A percentile compares a stretch with the other conserved stretches of the same genome.
phyloP scores from a whole-genome alignment of 1,140 invertebrate species.

The Cardiocondyla obscurior region DNA sequence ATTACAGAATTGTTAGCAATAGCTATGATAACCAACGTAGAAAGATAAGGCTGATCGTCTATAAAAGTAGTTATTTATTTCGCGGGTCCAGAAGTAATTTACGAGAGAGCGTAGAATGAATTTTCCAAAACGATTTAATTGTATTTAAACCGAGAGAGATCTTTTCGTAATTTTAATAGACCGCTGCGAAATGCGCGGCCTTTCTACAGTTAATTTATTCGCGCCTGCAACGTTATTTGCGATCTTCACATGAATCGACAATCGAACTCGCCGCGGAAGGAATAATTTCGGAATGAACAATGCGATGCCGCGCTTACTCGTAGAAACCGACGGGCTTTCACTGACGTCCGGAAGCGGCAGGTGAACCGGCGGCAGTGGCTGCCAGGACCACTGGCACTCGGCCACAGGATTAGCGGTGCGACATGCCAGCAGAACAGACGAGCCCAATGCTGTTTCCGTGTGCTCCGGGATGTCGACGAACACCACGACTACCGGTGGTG shows the following conservation, averaged over 20 bases:
- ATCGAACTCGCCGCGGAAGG: slow-evolving; percentile 2
- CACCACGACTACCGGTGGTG: slow-evolving; percentile 62
- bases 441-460: slow-evolving; percentile 76
- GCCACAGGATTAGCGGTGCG: slow-evolving; percentile 77
- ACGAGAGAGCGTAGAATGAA: not conserved
- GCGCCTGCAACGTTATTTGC: not conserved
- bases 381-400: slow-evolving; percentile 83
- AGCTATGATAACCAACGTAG: not conserved
- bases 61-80: not conserved
- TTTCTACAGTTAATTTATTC: not conserved
- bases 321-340: slow-evolving; percentile 60
- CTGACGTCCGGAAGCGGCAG: slow-evolving; percentile 80
- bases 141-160: not conserved
- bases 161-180: not conserved
- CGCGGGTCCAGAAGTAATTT: not conserved
- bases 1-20: slow-evolving; percentile 29
- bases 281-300: slow-evolving; percentile 50
- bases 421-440: slow-evolving; percentile 79
- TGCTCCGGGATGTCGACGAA: slow-evolving; percentile 78
- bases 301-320: slow-evolving; percentile 46
- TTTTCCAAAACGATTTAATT: not conserved
- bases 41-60: not conserved
- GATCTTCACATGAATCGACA: not conserved
- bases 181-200: not conserved
- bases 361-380: slow-evolving; percentile 78